A percentile compares a stretch with the other conserved stretches of the same genome.
Conservation (phyloP, 92 coral and sea anemone genomes). For the Anthopleura xanthogrammica region DNA sequence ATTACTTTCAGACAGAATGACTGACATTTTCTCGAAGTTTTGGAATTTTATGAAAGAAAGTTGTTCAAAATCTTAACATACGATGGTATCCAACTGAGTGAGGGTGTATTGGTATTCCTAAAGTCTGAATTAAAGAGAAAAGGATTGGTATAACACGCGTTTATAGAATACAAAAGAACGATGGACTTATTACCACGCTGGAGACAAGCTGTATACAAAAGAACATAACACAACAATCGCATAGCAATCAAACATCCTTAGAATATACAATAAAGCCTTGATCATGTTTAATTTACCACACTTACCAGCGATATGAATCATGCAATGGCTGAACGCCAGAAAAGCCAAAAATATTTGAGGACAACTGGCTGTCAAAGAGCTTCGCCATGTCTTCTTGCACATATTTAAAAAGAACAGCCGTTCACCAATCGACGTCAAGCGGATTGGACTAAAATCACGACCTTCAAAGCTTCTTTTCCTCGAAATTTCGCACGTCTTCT, state of each 20-base stretch:
- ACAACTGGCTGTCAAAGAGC: background rate
- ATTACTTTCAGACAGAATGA: background rate
- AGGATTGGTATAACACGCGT: slow-evolving; percentile 1
- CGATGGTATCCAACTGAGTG: slow-evolving; percentile 12
- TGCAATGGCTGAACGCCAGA: slow-evolving; percentile 34
- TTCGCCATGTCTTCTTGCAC: background rate
- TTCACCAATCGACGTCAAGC: background rate
- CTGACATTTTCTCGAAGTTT: background rate
- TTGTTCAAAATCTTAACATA: background rate
- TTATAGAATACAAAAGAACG: background rate
- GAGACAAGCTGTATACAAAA: background rate
- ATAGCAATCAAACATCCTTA: background rate
- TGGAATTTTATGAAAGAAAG: background rate
- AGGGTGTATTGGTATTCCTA: background rate
- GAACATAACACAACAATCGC: background rate
- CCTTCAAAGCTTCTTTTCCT: background rate
- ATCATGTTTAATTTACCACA: background rate
- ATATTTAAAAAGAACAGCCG: background rate
- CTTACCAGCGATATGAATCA: slow-evolving; percentile 32
- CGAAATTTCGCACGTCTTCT: background rate
- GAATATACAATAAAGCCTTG: background rate
- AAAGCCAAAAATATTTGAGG: slow-evolving; percentile 19
- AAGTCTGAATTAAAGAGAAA: background rate
- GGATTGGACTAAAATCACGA: background rate
- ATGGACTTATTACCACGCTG: background rate